Evolutionary conservation across 1,140 invertebrate species (phyloP), one percentile per base, ranked within the genome.

Genomic region (Paraescarpia echinospica): DNA sequence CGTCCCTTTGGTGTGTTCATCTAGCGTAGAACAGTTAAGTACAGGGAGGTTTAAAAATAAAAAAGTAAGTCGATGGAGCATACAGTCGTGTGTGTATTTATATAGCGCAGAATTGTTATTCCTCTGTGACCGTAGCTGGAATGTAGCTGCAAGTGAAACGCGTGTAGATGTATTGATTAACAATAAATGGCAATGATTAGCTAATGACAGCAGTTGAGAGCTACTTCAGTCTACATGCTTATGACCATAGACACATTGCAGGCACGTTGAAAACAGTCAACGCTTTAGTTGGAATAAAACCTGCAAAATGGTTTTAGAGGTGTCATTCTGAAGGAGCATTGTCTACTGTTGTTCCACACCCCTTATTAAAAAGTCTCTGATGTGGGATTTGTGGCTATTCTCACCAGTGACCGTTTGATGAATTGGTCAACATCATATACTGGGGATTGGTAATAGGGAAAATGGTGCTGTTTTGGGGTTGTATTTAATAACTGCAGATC

Each of bases 161-260:
- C 59, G 59, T 77, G 59, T 77, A 77, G 59, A 77, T 77, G 59
- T 77, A 77, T 77, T 77, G 59, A 77, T 77, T 77, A 77, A 77
- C 59, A 77, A 77, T 77, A 77, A 77, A 77, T 77, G 59, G 59
- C 59, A 77, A 77, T 77, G 14, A 77, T 77, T 77, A 77, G 59
- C 59, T 77, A 77, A 77, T 77, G 59, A 77, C 59, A 77, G 59
- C 59, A 77, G 59, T 77, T 77, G 59, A 77, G 59, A 77, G 59
- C 59, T 77, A 77, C 59, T 77, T 1, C 59, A 77, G 27, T 77
- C 18, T 77, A 31, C 22, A 77, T 31, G 18, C 59, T 77, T 31
- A 41, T 41, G 41, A 41, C 59, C 0, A 77, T 77, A 31, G 27
- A 4, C 59, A 77, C 2, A 31, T 31, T 27, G 59, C 9, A 77